Evolutionary conservation across 2,797 vertebrate genomes (phyloP).

Genomic region (Tachyglossus aculeatus): DNA sequence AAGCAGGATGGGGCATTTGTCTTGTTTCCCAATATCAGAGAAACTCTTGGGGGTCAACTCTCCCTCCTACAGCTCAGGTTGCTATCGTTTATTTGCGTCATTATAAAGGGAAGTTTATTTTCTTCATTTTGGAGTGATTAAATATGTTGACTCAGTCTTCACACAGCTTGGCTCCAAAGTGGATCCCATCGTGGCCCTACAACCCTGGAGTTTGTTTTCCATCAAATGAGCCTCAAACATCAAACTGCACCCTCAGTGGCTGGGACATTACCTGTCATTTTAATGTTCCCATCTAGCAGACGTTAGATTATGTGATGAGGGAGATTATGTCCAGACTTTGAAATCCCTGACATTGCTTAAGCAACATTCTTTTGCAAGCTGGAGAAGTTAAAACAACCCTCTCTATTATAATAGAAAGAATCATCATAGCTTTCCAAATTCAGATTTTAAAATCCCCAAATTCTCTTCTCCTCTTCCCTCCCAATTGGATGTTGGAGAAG

Average conservation of each 20-base stretch:
- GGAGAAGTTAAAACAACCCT: not conserved
- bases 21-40: conserved; percentile 8
- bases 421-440: conserved; percentile 22
- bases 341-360: not conserved
- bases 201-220: conserved; percentile 30
- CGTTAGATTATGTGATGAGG: conserved; percentile 13
- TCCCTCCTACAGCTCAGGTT: conserved; percentile 5
- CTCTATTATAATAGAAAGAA: not conserved
- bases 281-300: conserved; percentile 1
- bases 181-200: not conserved
- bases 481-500: no score
- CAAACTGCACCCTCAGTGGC: conserved; percentile 22
- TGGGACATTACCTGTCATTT: conserved; percentile 18
- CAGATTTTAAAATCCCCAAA: conserved; percentile 33
- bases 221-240: conserved; percentile 13
- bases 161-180: not conserved
- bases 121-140: conserved; percentile 26
- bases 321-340: conserved; percentile 22
- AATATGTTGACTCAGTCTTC: not conserved
- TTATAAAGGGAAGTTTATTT: conserved; percentile 13
- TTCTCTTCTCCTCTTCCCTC: conserved; percentile 17
- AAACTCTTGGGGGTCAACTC: not conserved
- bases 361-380: not conserved
- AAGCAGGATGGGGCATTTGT: not conserved
- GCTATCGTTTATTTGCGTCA: conserved; percentile 14